A percentile compares a stretch with the other conserved stretches of the same genome.
Conservation (phyloP, 53 echinoderm and acorn worm species). For the Paelopatides confundens region DNA sequence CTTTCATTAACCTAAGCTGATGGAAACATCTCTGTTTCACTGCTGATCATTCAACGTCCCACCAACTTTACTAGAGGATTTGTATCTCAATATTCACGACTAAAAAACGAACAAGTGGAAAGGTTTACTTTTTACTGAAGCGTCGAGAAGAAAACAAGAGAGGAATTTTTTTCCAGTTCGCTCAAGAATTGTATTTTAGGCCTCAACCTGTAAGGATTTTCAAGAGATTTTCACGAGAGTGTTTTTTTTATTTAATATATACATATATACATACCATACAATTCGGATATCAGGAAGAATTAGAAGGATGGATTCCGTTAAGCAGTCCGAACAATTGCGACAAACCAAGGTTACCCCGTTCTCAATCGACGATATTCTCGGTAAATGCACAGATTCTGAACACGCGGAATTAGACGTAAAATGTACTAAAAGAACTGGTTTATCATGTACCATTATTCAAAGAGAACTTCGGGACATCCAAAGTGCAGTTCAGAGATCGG, state of each 20-base stretch:
- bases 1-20: too few relatives aligned
- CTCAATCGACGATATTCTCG: conserved; percentile 82
- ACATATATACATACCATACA: background rate
- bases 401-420: background rate
- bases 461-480: conserved; percentile 43
- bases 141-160: background rate
- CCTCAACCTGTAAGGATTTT: too few relatives aligned
- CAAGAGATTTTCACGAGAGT: too few relatives aligned
- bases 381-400: conserved; percentile 30
- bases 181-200: too few relatives aligned
- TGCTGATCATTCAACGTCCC: too few relatives aligned
- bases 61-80: too few relatives aligned
- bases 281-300: background rate
- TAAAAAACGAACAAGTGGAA: too few relatives aligned
- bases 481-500: background rate
- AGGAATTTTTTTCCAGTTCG: background rate
- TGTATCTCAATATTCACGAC: too few relatives aligned
- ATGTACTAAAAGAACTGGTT: background rate
- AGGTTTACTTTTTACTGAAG: too few relatives aligned
- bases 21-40: too few relatives aligned
- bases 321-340: background rate
- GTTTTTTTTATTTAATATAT: too few relatives aligned
- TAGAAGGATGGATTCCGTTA: conserved; percentile 1
- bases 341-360: conserved; percentile 73
- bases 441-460: conserved; percentile 29